Evolutionary conservation across 2,797 vertebrate genomes (phyloP).

Genomic region (Sebastiscus tertius): DNA sequence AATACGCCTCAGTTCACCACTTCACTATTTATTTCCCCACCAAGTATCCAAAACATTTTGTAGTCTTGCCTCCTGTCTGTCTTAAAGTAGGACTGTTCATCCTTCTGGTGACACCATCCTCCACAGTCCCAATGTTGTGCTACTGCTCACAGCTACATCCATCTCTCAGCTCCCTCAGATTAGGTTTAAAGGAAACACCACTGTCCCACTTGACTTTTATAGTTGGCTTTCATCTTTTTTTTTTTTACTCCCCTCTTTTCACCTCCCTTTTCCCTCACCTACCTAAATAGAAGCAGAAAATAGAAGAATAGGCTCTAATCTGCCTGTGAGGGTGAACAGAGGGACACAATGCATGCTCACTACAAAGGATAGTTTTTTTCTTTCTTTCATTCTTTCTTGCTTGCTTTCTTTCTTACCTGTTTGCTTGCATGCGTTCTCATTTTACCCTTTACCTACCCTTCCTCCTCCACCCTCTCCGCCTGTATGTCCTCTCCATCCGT

Average conservation of each 20-base stretch:
- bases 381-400: neutral
- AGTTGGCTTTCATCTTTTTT: conserved; percentile 42
- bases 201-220: conserved; percentile 48
- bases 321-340: conserved; percentile 30
- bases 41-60: neutral
- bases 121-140: neutral
- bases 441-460: conserved; percentile 40
- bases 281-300: conserved; percentile 37
- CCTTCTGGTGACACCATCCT: neutral
- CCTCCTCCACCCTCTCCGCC: conserved; percentile 11
- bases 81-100: neutral
- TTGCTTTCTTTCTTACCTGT: neutral
- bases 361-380: neutral
- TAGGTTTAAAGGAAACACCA: conserved; percentile 32
- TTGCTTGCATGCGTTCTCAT: neutral
- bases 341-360: neutral
- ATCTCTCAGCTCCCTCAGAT: conserved; percentile 19
- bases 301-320: conserved; percentile 37
- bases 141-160: conserved; percentile 3
- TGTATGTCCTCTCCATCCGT: conserved; percentile 21
- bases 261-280: conserved; percentile 17
- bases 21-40: conserved; percentile 9
- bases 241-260: conserved; percentile 4
- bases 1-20: neutral
- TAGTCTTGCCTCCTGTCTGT: neutral